Conservation (phyloP, 2,797 vertebrate species). For the Lacerta viridis region DNA sequence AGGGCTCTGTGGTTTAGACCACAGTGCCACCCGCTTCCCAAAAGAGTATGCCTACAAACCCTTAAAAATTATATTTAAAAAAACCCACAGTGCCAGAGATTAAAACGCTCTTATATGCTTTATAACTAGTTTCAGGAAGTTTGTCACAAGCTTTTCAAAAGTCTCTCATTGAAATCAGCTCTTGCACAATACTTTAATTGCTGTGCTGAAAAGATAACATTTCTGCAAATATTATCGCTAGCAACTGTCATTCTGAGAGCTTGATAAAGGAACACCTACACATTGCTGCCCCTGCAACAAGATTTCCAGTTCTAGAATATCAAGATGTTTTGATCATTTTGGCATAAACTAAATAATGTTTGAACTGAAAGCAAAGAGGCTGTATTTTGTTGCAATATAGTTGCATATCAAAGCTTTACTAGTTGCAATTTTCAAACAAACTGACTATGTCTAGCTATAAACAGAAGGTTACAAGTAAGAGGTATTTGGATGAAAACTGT, state of each 20-base stretch:
- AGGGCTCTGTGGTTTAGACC: no score
- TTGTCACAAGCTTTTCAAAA: neutral
- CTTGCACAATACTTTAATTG: conserved; percentile 21
- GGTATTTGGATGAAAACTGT: neutral
- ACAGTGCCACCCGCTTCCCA: no score
- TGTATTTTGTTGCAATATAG: neutral
- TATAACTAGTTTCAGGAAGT: neutral
- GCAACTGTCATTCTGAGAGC: neutral
- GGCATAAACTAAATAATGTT: conserved; percentile 4
- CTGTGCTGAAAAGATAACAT: neutral
- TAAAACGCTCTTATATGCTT: neutral
- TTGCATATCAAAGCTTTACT: neutral
- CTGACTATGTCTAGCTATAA: neutral
- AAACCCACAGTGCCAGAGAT: neutral
- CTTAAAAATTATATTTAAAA: neutral
- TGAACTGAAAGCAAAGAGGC: neutral
- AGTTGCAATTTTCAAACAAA: conserved; percentile 11
- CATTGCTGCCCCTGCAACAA: neutral
- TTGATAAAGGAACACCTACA: neutral
- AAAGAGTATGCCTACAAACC: neutral
- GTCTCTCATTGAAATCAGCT: neutral
- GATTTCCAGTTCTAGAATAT: neutral
- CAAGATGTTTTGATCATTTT: neutral
- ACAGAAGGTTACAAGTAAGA: neutral
- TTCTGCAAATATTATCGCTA: neutral